phyloP scores from a whole-genome alignment of 2,797 vertebrate species.

The Anguilla pacifica region DNA sequence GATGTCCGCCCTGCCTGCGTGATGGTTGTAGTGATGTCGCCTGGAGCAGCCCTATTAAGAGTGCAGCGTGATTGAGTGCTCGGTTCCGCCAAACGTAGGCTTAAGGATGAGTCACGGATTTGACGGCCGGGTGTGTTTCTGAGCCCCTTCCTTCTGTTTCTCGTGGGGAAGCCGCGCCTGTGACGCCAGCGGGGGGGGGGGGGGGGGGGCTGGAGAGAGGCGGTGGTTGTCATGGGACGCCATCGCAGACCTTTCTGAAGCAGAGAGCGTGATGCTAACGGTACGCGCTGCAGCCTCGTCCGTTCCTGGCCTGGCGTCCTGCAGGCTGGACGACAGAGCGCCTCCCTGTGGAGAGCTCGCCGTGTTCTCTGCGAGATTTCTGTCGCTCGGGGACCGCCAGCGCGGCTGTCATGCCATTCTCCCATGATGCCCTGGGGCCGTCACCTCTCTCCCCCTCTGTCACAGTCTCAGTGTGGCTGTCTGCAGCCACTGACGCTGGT shows the following conservation, averaged over 20 bases:
- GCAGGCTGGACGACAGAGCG: neutral
- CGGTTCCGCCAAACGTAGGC: constrained; percentile 29
- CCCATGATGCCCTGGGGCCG: neutral
- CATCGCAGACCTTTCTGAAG: neutral
- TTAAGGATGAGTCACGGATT: constrained; percentile 49
- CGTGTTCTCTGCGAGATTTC: neutral
- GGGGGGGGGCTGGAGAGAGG: neutral
- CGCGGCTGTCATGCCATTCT: neutral
- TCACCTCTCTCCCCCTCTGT: neutral
- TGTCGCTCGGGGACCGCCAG: neutral
- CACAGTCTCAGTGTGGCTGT: too few relatives aligned
- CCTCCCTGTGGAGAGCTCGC: neutral
- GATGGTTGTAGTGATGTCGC: neutral
- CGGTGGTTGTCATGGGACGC: neutral
- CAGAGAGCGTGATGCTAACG: neutral
- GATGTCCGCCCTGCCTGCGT: neutral
- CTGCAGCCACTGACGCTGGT: neutral
- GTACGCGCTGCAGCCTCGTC: too few relatives aligned
- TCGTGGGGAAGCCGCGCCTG: neutral
- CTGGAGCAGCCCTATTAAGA: neutral
- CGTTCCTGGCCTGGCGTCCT: neutral
- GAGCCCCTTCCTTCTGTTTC: constrained; percentile 25
- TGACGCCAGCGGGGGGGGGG: neutral
- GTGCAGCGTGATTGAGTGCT: constrained; percentile 3
- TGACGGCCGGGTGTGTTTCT: constrained; percentile 47